Percentiles rank a stretch among this genome's conserved stretches.
phyloP scores from a whole-genome alignment of 2,888 invertebrate species.

The Yponomeuta plumbellus region DNA sequence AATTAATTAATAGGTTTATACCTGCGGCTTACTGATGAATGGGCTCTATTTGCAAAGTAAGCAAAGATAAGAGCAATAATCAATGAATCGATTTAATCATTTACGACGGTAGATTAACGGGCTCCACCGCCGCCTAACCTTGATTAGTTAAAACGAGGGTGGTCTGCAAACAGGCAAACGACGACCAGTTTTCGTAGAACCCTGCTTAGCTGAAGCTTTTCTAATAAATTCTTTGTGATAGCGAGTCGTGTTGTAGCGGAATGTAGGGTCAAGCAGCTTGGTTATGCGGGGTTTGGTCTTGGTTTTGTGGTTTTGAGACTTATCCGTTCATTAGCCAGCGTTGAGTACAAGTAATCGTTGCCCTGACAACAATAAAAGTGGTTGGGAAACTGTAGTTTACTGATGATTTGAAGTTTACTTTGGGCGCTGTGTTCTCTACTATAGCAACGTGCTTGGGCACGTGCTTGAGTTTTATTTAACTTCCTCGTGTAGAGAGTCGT shows the following conservation, averaged over 20 bases:
- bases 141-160: constrained; percentile 3
- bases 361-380: constrained; percentile 12
- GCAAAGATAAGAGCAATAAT: not conserved
- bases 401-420: not conserved
- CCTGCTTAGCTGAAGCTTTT: constrained; percentile 20
- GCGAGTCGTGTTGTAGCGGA: not conserved
- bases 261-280: not conserved
- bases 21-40: not conserved
- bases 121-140: not conserved
- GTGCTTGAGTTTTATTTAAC: too few species aligned
- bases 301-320: constrained; percentile 31
- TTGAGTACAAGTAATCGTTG: constrained; percentile 15
- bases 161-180: constrained; percentile 15
- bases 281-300: constrained; percentile 31
- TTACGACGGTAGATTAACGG: not conserved
- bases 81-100: not conserved
- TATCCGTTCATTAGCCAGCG: constrained; percentile 28
- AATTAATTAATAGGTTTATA: not conserved
- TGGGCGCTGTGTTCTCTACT: not conserved
- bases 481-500: too few species aligned
- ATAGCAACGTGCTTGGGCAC: not conserved
- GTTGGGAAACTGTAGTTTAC: not conserved
- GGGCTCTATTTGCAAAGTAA: not conserved
- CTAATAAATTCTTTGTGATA: not conserved
- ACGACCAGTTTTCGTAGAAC: constrained; percentile 30